Evolutionary conservation across 2,113 vertebrate species (phyloP), one percentile per base, ranked within the genome.

Genomic region (Mionectes macconnelli): DNA sequence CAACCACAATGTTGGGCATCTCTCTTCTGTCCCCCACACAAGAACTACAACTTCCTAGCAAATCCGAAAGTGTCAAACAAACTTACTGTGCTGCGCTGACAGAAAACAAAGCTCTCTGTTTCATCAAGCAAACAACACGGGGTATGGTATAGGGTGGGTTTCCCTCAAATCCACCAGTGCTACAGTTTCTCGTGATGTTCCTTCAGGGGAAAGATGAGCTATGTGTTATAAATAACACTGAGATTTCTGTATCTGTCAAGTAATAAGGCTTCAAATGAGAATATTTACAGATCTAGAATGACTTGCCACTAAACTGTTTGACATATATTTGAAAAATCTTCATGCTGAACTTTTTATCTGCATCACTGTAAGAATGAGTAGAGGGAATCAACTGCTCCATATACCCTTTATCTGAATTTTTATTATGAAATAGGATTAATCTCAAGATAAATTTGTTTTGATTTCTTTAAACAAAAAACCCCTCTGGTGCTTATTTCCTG

Each of bases 1-100:
- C 49, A 81, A 5, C 10, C 23, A 16, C 0, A 0, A 12, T 7
- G 30, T 0, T 42, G 39, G 52, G 42, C 39, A 63, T 19, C 64
- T 27, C 24, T n/a, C 42, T 69, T 23, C 20, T 75, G 57, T 21
- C 30, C 27, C 8, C 27, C 5, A 1, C 5, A 50, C 21, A 67
- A 30, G 6, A 18, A n/a, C 37, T 24, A 6, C 47, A 47, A 47
- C 68, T 63, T 63, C 64, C 49, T 39, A 67, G n/a, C 21, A 89
- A 82, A 59, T 9, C 74, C 47, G 47, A 8, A 72, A 84, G 37
- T 23, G 39, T 28, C 56, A 63, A 47, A 62, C 15, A 68, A 90
- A 40, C 8, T 28, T 18, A 24, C 35, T 12, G 9, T 44, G 28
- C 37, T 75, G 49, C 70, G 68, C 0, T 15, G 64, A 12, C 33